Evolutionary conservation across 2,888 invertebrate genomes (phyloP).

Genomic region (Latrodectus elegans): DNA sequence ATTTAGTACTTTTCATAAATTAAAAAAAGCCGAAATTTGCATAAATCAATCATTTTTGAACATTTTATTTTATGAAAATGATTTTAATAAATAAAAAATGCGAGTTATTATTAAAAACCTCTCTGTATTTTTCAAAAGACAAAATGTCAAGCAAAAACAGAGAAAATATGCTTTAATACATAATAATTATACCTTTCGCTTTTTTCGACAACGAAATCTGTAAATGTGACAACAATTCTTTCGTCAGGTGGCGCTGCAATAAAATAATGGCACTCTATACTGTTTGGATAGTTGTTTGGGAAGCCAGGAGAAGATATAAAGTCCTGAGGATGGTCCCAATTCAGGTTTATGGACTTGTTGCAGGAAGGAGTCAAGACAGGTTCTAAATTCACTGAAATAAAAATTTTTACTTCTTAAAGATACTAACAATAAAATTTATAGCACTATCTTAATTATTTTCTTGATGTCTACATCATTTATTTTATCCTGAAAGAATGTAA

Average conservation of each 20-base stretch:
- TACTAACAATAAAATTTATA: neutral
- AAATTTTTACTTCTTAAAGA: neutral
- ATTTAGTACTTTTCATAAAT: no score
- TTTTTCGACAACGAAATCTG: constrained; percentile 84
- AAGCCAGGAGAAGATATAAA: constrained; percentile 87
- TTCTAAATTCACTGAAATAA: constrained; percentile 47
- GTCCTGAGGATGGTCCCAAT: constrained; percentile 80
- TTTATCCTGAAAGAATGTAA: neutral
- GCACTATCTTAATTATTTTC: neutral
- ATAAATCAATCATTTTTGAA: no score
- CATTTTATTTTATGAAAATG: neutral
- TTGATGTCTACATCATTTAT: neutral
- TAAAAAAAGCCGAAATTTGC: no score
- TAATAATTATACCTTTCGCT: constrained; percentile 75
- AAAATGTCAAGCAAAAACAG: neutral
- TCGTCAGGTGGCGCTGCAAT: constrained; percentile 36
- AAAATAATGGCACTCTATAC: constrained; percentile 81
- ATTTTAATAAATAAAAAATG: neutral
- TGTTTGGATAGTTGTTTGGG: constrained; percentile 85
- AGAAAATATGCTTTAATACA: no score
- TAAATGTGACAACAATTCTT: constrained; percentile 84
- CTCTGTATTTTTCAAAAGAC: neutral
- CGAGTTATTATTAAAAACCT: neutral
- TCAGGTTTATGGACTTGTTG: constrained; percentile 78
- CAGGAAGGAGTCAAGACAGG: constrained; percentile 28